Percentiles rank a stretch among this genome's conserved stretches.
These are phyloP conservation scores for Zootermopsis nevadensis DNA, from an alignment of 2,888 invertebrate species.

Conservation along the genomic window DNA sequence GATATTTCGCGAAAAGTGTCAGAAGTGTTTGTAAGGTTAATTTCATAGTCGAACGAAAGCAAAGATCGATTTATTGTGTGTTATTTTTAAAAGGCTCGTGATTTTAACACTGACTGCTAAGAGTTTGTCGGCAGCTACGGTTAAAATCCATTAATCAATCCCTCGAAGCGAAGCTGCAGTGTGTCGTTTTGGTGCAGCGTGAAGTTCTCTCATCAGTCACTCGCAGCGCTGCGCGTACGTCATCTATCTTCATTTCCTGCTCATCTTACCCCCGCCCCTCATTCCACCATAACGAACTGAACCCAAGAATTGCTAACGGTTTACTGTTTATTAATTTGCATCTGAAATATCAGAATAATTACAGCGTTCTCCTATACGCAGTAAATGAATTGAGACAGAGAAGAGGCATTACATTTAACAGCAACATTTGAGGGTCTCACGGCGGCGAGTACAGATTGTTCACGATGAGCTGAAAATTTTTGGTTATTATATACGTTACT, in stretches of 20 bases:
- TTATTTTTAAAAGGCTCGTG: conserved; percentile 23
- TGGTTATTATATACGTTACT: too few relatives aligned
- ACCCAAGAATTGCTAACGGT: not conserved
- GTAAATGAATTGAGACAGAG: too few relatives aligned
- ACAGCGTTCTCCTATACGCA: too few relatives aligned
- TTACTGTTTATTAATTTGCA: conserved; percentile 25
- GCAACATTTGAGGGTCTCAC: too few relatives aligned
- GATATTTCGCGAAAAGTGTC: not conserved
- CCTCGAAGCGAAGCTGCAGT: conserved; percentile 18
- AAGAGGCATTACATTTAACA: too few relatives aligned
- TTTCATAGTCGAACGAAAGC: conserved; percentile 13
- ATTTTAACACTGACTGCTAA: not conserved
- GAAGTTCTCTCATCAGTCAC: conserved; percentile 38
- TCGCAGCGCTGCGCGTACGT: conserved; percentile 25
- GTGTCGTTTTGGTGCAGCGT: conserved; percentile 12
- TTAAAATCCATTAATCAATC: conserved; percentile 39
- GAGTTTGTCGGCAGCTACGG: not conserved
- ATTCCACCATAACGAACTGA: not conserved
- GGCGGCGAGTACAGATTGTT: too few relatives aligned
- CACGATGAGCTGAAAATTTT: too few relatives aligned
- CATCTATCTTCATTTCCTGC: conserved; percentile 51
- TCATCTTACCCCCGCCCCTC: conserved; percentile 42
- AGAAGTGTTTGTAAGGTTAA: conserved; percentile 19
- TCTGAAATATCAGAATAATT: conserved; percentile 8
- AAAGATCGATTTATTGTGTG: conserved; percentile 22